A percentile compares a stretch with the other conserved stretches of the same genome.
Conservation (phyloP, 2,113 vertebrate genomes). For the Petroica traversi region DNA sequence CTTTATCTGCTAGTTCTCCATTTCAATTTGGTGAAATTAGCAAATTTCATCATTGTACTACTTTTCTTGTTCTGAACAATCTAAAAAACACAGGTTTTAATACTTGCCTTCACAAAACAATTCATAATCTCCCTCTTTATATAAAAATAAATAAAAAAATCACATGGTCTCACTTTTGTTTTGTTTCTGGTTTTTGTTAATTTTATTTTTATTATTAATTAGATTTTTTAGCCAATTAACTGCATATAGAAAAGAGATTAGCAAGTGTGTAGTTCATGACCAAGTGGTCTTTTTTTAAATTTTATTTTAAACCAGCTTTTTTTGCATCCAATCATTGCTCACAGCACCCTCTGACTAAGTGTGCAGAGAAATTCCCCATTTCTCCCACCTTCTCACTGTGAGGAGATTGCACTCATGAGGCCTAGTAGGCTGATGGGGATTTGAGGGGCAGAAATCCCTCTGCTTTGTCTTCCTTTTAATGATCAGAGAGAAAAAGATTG, state of each 20-base stretch:
- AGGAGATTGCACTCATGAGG: not conserved
- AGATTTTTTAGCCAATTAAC: not conserved
- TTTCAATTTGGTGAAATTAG: not conserved
- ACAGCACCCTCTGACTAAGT: not conserved
- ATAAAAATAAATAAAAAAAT: not conserved
- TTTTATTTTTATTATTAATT: not conserved
- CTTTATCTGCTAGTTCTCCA: not conserved
- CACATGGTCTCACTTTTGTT: not conserved
- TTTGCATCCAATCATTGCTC: not conserved
- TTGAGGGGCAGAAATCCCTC: not conserved
- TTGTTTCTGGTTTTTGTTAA: fast-evolving
- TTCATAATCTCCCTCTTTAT: not conserved
- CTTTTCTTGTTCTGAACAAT: not conserved
- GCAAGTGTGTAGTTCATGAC: not conserved
- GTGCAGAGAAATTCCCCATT: not conserved
- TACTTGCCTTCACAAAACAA: not conserved
- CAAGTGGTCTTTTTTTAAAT: not conserved
- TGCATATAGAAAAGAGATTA: not conserved
- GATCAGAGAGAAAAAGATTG: not conserved
- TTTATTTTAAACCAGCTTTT: not conserved
- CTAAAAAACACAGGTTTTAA: not conserved
- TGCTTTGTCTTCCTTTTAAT: not conserved
- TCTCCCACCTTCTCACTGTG: not conserved
- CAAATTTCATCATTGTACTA: not conserved
- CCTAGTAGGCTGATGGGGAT: not conserved